Conservation (phyloP, 1,140 invertebrate genomes). For the Hyles vespertilio region DNA sequence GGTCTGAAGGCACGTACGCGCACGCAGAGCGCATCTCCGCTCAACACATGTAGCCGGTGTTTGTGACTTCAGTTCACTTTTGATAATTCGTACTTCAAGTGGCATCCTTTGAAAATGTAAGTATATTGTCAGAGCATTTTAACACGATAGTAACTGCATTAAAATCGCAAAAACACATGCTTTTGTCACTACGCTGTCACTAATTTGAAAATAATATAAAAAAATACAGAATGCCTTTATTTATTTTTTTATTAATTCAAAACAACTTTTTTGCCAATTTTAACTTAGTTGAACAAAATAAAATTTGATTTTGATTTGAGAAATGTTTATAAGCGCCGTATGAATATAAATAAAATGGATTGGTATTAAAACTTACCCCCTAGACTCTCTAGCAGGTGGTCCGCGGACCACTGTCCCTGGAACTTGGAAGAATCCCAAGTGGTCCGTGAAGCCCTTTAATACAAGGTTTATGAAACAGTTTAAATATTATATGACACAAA, state of each 20-base stretch:
- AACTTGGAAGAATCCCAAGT: too few species aligned
- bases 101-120: constrained; percentile 7
- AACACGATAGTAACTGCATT: too few species aligned
- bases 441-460: too few species aligned
- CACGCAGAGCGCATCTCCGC: constrained; percentile 61
- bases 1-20: constrained; percentile 43
- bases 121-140: constrained; percentile 9
- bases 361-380: not conserved
- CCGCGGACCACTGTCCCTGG: too few species aligned
- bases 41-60: constrained; percentile 35
- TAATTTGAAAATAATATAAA: too few species aligned
- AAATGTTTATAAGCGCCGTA: not conserved
- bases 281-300: not conserved
- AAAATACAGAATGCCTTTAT: not conserved
- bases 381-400: too few species aligned
- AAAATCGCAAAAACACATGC: too few species aligned
- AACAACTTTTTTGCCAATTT: not conserved
- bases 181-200: too few species aligned
- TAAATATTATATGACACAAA: too few species aligned
- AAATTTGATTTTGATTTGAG: too few species aligned
- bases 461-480: too few species aligned
- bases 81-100: too few species aligned
- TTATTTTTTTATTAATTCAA: not conserved
- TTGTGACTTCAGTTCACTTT: constrained; percentile 3
- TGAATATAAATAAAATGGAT: not conserved